Evolutionary conservation across 2,113 vertebrate species (phyloP), one percentile per base, ranked within the genome.

Genomic region (Anhinga rufa): DNA sequence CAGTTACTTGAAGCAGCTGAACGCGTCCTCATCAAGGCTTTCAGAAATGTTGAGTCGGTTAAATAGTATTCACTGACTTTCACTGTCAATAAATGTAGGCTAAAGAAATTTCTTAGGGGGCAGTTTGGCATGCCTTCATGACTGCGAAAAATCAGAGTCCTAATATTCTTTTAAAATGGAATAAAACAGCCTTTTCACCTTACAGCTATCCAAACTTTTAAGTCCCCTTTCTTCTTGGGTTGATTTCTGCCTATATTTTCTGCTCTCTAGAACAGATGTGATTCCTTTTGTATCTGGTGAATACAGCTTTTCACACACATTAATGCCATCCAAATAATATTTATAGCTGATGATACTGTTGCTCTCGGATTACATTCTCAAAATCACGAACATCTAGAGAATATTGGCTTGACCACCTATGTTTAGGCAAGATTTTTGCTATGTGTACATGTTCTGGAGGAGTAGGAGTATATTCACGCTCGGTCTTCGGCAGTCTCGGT

Each of bases 401-500:
- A 42, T 24, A 22, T 22, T 66, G 44, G 20, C 18, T 9, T 38
- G 55, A 57, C 36, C 2, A 7, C 34, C 44, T 16, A 4, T 38
- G 20, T 26, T 83, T 14, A 44, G n/a, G 71, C 29, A 29, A 34
- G 75, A 17, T 58, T 46, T 74, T 8, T 40, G 20, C 34, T 3
- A 4, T 9, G 9, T 38, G 42, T 76, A 3, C 8, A 0, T 52
- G 5, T 7, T 58, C 29, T 51, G n/a, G 29, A 65, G 10, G 1
- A 20, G 44, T 9, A 46, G 82, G 38, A 60, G 15, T 40, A 6
- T 28, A 16, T 52, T 60, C 24, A 10, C 0, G 1, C 17, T 57
- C 5, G 1, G 8, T 28, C 28, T 85, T 36, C 2, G 3, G 11
- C 9, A 7, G 5, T 52, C 44, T 46, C 14, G 2, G 18, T 12